Evolutionary conservation across 23 tunicate species (phyloP).

Genomic region (Ciona savignyi): DNA sequence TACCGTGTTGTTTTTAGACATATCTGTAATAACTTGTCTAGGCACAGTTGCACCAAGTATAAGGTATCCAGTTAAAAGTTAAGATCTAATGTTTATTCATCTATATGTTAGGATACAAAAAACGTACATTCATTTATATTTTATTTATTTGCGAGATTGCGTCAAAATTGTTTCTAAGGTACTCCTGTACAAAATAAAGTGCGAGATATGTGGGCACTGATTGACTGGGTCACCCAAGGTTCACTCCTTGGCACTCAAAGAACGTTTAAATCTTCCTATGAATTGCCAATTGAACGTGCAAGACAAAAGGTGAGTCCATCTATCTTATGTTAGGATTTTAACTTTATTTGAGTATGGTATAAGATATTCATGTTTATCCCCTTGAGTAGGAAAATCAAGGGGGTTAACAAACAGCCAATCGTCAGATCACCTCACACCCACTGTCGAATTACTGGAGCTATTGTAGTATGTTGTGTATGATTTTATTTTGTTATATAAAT

Average conservation of each 20-base stretch:
- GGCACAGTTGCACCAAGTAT: background rate
- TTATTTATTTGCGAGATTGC: background rate
- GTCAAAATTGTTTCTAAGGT: constrained; percentile 24
- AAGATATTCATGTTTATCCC: background rate
- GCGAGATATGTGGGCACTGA: constrained; percentile 80
- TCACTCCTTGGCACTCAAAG: constrained; percentile 74
- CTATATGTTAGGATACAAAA: constrained; percentile 38
- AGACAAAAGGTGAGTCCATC: constrained; percentile 50
- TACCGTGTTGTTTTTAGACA: no score
- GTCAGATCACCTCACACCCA: no score
- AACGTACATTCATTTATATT: no score
- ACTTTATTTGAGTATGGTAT: no score
- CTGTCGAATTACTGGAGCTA: no score
- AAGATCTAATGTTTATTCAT: background rate
- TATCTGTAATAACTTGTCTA: background rate
- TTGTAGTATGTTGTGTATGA: no score
- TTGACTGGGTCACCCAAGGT: constrained; percentile 81
- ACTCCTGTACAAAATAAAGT: constrained; percentile 94
- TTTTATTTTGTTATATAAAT: background rate
- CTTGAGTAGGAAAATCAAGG: no score
- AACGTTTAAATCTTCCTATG: constrained; percentile 62
- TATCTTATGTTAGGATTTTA: background rate
- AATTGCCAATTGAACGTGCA: constrained; percentile 67
- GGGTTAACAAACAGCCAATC: no score
- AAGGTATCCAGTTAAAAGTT: background rate